Conservation (phyloP, 2,113 vertebrate genomes). For the Ctenomys sociabilis region DNA sequence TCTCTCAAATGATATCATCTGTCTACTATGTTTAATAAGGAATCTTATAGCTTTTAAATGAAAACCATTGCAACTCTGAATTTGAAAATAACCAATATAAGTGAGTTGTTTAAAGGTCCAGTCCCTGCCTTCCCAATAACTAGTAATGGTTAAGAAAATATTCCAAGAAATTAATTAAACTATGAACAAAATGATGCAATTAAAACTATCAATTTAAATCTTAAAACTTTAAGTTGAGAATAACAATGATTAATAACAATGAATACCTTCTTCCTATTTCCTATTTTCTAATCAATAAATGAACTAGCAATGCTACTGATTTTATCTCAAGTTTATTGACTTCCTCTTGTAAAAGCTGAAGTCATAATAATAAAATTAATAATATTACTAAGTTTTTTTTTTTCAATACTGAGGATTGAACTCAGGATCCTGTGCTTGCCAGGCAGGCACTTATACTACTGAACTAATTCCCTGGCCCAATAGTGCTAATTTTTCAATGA, state of each 20-base stretch:
- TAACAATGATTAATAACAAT: background rate
- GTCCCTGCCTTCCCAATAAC: background rate
- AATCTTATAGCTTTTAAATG: background rate
- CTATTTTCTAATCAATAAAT: background rate
- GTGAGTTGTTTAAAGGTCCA: background rate
- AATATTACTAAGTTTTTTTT: background rate
- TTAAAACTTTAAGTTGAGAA: background rate
- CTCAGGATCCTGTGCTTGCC: no score
- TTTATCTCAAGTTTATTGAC: background rate
- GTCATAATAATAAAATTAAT: background rate
- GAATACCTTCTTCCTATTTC: background rate
- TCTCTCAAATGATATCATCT: background rate
- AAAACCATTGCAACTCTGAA: slow-evolving; percentile 10
- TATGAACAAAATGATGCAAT: background rate
- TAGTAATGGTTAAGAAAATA: slow-evolving; percentile 24
- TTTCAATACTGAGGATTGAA: no score
- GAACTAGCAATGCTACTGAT: background rate
- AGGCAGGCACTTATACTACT: no score
- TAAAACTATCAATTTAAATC: background rate
- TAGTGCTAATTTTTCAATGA: background rate
- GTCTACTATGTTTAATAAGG: background rate
- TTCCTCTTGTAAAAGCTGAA: background rate
- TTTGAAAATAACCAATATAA: background rate
- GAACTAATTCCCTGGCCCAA: no score
- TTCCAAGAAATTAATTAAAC: background rate